These are phyloP conservation scores for Malthinus seriepunctatus DNA, from an alignment of 2,888 invertebrate species.

Conservation along the genomic window DNA sequence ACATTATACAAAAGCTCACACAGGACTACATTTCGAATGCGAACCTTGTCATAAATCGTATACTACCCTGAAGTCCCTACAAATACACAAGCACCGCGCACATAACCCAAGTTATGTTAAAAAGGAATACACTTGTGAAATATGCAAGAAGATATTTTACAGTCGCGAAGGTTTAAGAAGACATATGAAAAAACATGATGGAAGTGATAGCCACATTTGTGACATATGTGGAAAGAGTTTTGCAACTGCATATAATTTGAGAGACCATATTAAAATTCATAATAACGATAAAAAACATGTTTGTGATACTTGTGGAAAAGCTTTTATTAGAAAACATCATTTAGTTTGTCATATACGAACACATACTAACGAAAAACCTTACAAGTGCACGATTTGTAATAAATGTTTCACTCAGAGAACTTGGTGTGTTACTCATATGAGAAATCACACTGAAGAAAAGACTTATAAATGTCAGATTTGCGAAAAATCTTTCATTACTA, in stretches of 20 bases:
- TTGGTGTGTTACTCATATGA: conserved; percentile 55
- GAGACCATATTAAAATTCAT: conserved; percentile 37
- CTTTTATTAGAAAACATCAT: conserved; percentile 48
- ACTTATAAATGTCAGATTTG: conserved; percentile 46
- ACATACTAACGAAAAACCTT: conserved; percentile 59
- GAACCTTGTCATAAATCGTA: conserved; percentile 52
- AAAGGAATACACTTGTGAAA: conserved; percentile 22
- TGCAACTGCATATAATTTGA: conserved; percentile 31
- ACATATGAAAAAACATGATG: neutral
- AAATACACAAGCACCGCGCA: too few species aligned
- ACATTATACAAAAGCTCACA: conserved; percentile 32
- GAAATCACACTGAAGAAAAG: conserved; percentile 55
- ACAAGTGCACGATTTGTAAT: conserved; percentile 58
- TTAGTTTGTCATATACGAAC: conserved; percentile 58
- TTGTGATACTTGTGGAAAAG: conserved; percentile 38
- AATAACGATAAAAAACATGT: conserved; percentile 17
- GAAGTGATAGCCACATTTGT: conserved; percentile 34
- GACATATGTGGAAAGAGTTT: conserved; percentile 50
- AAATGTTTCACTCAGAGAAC: conserved; percentile 60
- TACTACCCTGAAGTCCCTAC: conserved; percentile 48
- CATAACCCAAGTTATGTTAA: conserved; percentile 28
- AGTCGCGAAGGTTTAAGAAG: neutral
- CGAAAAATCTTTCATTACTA: neutral
- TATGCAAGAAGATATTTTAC: conserved; percentile 20
- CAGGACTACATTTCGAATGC: conserved; percentile 39